phyloP scores from a whole-genome alignment of 92 coral and sea anemone genomes.

The Palythoa grandiflora region DNA sequence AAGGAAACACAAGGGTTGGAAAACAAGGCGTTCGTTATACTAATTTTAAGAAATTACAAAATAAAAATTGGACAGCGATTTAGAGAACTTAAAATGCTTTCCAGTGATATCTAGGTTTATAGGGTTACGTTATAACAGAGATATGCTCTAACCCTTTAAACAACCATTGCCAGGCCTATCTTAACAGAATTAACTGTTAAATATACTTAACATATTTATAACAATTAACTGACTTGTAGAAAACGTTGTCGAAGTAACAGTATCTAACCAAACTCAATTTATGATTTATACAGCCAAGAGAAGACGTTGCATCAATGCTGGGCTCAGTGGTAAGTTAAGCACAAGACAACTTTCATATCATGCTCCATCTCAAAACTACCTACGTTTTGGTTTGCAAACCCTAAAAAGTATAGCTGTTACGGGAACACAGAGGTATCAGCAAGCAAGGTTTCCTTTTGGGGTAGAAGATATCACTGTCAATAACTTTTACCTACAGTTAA shows the following conservation, averaged over 20 bases:
- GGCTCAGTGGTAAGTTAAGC: constrained; percentile 22
- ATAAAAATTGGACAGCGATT: no score
- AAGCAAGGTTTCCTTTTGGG: constrained; percentile 8
- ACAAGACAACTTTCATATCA: neutral
- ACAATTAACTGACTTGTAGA: neutral
- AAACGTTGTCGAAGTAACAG: constrained; percentile 6
- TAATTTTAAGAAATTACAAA: no score
- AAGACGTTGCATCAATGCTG: constrained; percentile 15
- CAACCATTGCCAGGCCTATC: neutral
- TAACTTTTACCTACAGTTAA: neutral
- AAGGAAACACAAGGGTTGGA: no score
- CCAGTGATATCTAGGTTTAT: no score
- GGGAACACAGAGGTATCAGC: neutral
- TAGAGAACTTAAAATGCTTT: no score
- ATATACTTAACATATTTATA: neutral
- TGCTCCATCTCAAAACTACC: neutral
- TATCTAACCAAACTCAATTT: neutral
- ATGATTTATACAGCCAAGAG: neutral
- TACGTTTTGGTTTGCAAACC: neutral
- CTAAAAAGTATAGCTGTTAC: constrained; percentile 4
- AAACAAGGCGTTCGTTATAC: no score
- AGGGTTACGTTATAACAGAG: no score
- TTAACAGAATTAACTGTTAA: neutral
- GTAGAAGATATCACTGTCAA: constrained; percentile 1
- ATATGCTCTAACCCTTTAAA: neutral